Evolutionary conservation across 2,888 invertebrate species (phyloP).

Genomic region (Panorpa germanica): DNA sequence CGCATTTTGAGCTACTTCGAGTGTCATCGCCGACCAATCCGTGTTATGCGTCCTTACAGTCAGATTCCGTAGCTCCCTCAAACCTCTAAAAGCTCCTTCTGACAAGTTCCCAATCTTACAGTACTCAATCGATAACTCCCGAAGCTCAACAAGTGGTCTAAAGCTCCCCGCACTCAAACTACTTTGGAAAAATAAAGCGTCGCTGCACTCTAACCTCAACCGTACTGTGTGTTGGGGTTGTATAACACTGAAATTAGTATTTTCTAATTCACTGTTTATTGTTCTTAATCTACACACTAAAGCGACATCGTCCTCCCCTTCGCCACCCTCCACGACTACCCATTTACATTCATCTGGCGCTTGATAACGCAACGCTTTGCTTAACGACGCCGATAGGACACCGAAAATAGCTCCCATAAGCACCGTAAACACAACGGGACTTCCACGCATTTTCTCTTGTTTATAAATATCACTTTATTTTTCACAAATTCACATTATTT

Average conservation of each 20-base stretch:
- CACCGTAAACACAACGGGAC: too few species aligned
- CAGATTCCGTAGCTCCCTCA: slow-evolving; percentile 56
- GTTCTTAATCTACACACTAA: slow-evolving; percentile 55
- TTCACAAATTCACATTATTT: too few species aligned
- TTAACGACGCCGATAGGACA: slow-evolving; percentile 35
- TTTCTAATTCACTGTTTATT: slow-evolving; percentile 65
- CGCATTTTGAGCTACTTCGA: slow-evolving; percentile 54
- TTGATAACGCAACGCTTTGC: slow-evolving; percentile 60
- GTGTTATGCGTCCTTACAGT: slow-evolving; percentile 70
- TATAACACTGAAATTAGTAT: slow-evolving; percentile 66
- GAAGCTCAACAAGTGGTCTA: slow-evolving; percentile 51
- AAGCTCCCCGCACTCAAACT: slow-evolving; percentile 59
- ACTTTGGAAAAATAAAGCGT: slow-evolving; percentile 63
- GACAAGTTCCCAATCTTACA: slow-evolving; percentile 70
- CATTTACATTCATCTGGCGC: slow-evolving; percentile 69
- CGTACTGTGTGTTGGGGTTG: slow-evolving; percentile 65
- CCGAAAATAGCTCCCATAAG: slow-evolving; percentile 42
- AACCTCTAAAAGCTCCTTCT: slow-evolving; percentile 63
- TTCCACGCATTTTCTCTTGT: too few species aligned
- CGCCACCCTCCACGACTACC: slow-evolving; percentile 47
- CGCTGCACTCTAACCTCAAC: slow-evolving; percentile 59
- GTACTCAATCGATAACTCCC: slow-evolving; percentile 60
- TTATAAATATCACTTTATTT: too few species aligned
- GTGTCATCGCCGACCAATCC: slow-evolving; percentile 64
- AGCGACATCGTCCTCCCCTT: slow-evolving; percentile 44